Evolutionary conservation across 2,797 vertebrate species (phyloP).

Genomic region (Diplodus puntazzo): DNA sequence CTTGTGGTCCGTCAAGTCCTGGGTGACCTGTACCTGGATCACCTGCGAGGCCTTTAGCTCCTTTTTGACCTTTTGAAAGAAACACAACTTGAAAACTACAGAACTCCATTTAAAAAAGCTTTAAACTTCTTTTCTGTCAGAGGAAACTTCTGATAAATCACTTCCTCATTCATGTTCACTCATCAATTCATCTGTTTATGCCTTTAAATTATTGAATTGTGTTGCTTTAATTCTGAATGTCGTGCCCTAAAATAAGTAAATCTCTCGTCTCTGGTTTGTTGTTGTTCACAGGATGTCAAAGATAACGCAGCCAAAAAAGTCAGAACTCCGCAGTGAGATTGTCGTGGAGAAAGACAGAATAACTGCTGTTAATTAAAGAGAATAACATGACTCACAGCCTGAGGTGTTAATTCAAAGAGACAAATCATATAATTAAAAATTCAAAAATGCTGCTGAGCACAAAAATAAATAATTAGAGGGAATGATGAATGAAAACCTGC

Average conservation of each 20-base stretch:
- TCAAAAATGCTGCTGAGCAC: too few species aligned
- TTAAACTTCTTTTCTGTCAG: not conserved
- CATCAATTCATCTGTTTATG: too few species aligned
- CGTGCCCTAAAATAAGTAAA: not conserved
- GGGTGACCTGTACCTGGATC: conserved; percentile 74
- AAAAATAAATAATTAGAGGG: too few species aligned
- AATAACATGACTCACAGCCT: too few species aligned
- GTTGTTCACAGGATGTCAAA: not conserved
- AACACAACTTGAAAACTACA: not conserved
- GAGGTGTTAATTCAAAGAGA: too few species aligned
- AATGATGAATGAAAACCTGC: too few species aligned
- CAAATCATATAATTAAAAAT: not conserved
- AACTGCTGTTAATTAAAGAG: too few species aligned
- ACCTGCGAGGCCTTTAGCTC: conserved; percentile 75
- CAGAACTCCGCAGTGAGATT: too few species aligned
- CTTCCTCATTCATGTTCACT: too few species aligned
- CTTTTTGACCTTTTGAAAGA: conserved; percentile 76
- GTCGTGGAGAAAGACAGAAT: too few species aligned
- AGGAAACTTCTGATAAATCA: too few species aligned
- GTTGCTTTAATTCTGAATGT: not conserved
- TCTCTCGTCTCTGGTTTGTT: not conserved
- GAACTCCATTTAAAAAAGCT: not conserved
- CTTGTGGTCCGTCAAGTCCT: conserved; percentile 80
- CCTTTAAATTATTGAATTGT: too few species aligned
- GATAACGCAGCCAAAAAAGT: not conserved